A percentile compares a stretch with the other conserved stretches of the same genome.
Evolutionary conservation across 2,797 vertebrate species (phyloP).

Genomic region (Parotocinclus haroldoi): DNA sequence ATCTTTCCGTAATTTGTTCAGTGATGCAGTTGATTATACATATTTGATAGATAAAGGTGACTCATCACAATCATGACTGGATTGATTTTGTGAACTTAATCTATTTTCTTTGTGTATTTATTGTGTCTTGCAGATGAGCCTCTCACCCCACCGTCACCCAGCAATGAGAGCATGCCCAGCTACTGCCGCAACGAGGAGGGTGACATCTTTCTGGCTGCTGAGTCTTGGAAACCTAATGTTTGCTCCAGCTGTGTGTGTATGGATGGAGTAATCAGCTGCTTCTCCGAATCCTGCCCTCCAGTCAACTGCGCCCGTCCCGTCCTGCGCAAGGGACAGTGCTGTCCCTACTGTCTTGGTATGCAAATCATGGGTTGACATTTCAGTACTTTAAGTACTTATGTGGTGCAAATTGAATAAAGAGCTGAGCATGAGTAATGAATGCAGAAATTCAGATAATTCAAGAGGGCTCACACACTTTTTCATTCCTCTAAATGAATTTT

Average conservation of each 20-base stretch:
- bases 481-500: too few relatives aligned
- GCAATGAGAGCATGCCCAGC: slow-evolving; percentile 77
- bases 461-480: too few relatives aligned
- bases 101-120: background rate
- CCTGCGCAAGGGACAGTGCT: slow-evolving; percentile 85
- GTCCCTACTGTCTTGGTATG: slow-evolving; percentile 85
- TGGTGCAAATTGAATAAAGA: too few relatives aligned
- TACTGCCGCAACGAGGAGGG: slow-evolving; percentile 81
- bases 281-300: slow-evolving; percentile 81
- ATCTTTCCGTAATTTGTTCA: background rate
- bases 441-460: too few relatives aligned
- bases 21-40: background rate
- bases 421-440: too few relatives aligned
- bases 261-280: slow-evolving; percentile 82
- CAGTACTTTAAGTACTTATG: too few relatives aligned
- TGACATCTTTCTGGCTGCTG: slow-evolving; percentile 85
- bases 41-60: background rate
- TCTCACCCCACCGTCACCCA: slow-evolving; percentile 64
- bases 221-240: slow-evolving; percentile 88
- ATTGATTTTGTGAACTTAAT: background rate
- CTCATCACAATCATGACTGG: background rate
- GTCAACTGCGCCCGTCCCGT: slow-evolving; percentile 82
- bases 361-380: background rate
- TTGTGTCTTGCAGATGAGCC: slow-evolving; percentile 43
- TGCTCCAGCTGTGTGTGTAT: slow-evolving; percentile 86